These are phyloP conservation scores for Epistrophella euchroma DNA, from an alignment of 2,888 invertebrate species.

Conservation along the genomic window DNA sequence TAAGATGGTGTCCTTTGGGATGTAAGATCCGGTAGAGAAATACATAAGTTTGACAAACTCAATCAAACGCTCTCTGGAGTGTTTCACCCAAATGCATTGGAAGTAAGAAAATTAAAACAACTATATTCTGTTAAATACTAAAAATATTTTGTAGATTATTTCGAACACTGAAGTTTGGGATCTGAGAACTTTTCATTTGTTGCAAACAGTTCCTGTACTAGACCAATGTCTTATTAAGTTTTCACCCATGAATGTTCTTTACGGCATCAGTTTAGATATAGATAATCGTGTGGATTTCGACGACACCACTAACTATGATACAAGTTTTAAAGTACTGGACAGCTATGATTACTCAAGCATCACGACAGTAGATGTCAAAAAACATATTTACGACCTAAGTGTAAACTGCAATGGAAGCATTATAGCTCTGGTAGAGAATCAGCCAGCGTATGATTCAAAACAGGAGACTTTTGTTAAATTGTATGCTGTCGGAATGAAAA, in stretches of 20 bases:
- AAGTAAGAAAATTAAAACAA: constrained; percentile 85
- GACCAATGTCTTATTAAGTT: constrained; percentile 96
- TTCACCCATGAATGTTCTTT: constrained; percentile 93
- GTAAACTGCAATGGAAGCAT: constrained; percentile 93
- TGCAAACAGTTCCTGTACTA: constrained; percentile 96
- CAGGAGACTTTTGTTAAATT: constrained; percentile 95
- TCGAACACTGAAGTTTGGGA: constrained; percentile 99
- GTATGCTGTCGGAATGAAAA: constrained; percentile 95
- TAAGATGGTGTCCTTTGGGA: constrained; percentile 98
- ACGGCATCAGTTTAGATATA: constrained; percentile 92
- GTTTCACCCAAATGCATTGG: constrained; percentile 97
- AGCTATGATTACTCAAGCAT: constrained; percentile 97
- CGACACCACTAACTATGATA: constrained; percentile 91
- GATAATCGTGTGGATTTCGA: constrained; percentile 89
- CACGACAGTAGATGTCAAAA: constrained; percentile 96
- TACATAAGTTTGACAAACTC: constrained; percentile 98
- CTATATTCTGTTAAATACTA: neutral
- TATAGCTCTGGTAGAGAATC: constrained; percentile 95
- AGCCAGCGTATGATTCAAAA: constrained; percentile 91
- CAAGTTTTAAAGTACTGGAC: constrained; percentile 97
- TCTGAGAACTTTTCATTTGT: constrained; percentile 94
- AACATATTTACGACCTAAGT: constrained; percentile 93
- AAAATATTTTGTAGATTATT: constrained; percentile 87
- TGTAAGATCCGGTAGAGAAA: constrained; percentile 92
- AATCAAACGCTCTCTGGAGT: constrained; percentile 97